Evolutionary conservation across 2,113 vertebrate species (phyloP).

Genomic region (Marcusenius ussheri): DNA sequence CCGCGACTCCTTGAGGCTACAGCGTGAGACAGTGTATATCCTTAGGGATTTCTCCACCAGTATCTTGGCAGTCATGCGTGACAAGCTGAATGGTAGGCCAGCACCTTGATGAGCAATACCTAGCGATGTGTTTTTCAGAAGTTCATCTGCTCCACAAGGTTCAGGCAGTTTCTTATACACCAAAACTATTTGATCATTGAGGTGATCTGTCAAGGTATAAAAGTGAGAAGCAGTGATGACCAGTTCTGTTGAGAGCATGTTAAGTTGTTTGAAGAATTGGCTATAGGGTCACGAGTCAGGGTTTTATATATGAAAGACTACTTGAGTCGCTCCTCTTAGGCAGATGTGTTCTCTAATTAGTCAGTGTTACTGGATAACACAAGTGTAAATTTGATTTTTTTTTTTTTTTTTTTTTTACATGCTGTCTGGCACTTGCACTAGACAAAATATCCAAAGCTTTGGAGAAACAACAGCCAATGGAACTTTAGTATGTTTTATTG

Average conservation of each 20-base stretch:
- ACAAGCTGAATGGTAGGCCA: constrained; percentile 67
- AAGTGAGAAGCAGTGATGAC: background rate
- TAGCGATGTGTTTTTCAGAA: background rate
- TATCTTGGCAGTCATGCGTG: constrained; percentile 60
- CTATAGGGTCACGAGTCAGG: background rate
- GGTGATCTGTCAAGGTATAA: background rate
- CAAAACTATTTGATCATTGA: background rate
- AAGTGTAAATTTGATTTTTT: background rate
- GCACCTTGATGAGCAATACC: constrained; percentile 41
- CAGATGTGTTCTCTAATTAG: background rate
- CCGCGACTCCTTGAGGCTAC: constrained; percentile 60
- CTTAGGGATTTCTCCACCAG: constrained; percentile 63
- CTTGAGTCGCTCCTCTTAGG: background rate
- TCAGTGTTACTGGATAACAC: background rate
- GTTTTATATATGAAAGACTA: background rate
- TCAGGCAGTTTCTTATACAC: background rate
- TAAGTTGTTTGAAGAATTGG: background rate
- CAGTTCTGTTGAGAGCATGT: background rate
- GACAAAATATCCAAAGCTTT: constrained; percentile 8
- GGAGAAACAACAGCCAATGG: background rate
- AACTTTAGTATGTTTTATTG: background rate
- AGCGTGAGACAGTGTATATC: constrained; percentile 63
- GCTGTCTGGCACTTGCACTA: background rate
- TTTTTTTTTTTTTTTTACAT: background rate
- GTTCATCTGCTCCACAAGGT: background rate